Evolutionary conservation across 2,888 invertebrate genomes (phyloP).

Genomic region (Homarus gammarus): DNA sequence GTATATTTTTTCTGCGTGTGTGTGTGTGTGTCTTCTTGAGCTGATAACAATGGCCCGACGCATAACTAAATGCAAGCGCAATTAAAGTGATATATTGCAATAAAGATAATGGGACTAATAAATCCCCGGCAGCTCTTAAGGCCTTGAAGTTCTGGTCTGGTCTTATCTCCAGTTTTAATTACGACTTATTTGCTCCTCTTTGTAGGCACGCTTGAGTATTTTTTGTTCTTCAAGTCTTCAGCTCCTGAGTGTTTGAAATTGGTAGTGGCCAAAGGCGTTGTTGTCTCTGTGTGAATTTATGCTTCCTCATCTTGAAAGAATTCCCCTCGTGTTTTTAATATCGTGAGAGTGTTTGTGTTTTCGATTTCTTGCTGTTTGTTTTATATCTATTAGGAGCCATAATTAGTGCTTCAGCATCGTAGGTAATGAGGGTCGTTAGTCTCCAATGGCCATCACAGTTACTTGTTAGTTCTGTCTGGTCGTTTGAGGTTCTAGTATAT

Average conservation of each 20-base stretch:
- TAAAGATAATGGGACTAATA: constrained; percentile 62
- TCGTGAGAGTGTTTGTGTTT: no score
- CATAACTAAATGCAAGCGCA: constrained; percentile 62
- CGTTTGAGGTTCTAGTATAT: not conserved
- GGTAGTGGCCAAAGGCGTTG: not conserved
- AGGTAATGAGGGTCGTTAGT: not conserved
- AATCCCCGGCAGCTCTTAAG: constrained; percentile 48
- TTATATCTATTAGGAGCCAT: no score
- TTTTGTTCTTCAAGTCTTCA: not conserved
- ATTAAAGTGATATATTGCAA: constrained; percentile 65
- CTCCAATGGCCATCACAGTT: not conserved
- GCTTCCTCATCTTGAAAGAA: no score
- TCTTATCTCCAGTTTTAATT: constrained; percentile 46
- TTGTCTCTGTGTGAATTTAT: no score
- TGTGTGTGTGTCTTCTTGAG: constrained; percentile 14
- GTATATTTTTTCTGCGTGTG: constrained; percentile 1
- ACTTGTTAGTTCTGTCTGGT: not conserved
- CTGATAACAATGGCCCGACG: constrained; percentile 48
- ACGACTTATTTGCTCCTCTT: constrained; percentile 20
- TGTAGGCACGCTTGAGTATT: not conserved
- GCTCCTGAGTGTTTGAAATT: not conserved
- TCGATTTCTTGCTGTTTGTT: no score
- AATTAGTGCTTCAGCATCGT: not conserved
- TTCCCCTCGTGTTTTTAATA: no score
- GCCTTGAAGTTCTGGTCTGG: constrained; percentile 43